Conservation (phyloP, 2,797 vertebrate genomes). For the Hephaestus fuliginosus region DNA sequence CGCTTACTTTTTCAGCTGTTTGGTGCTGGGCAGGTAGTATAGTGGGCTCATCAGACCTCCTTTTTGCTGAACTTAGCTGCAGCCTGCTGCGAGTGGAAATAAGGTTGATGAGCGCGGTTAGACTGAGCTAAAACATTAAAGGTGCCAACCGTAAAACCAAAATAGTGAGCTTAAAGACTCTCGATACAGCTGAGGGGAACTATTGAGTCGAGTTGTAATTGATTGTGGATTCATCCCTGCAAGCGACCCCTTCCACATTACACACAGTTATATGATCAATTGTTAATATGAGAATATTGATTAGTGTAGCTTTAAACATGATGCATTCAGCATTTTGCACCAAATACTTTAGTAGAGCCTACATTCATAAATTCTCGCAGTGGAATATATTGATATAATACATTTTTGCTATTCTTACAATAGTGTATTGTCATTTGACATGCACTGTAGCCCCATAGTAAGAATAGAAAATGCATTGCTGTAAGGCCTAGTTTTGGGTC, state of each 20-base stretch:
- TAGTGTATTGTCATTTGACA: neutral
- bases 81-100: neutral
- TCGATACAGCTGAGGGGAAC: too few species aligned
- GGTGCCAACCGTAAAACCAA: neutral
- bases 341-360: neutral
- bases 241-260: neutral
- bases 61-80: neutral
- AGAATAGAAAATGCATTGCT: neutral
- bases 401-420: neutral
- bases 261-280: neutral
- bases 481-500: constrained; percentile 6
- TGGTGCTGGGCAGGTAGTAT: neutral
- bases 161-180: neutral
- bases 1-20: neutral
- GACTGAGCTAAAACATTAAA: neutral
- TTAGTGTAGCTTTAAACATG: neutral
- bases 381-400: neutral
- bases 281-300: neutral
- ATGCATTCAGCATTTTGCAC: neutral
- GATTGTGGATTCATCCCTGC: too few species aligned
- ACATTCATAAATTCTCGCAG: neutral
- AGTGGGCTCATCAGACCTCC: neutral
- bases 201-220: too few species aligned
- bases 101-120: neutral
- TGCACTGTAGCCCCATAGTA: neutral